Conservation (phyloP, 2,888 invertebrate genomes). For the Philereme vetulata region DNA sequence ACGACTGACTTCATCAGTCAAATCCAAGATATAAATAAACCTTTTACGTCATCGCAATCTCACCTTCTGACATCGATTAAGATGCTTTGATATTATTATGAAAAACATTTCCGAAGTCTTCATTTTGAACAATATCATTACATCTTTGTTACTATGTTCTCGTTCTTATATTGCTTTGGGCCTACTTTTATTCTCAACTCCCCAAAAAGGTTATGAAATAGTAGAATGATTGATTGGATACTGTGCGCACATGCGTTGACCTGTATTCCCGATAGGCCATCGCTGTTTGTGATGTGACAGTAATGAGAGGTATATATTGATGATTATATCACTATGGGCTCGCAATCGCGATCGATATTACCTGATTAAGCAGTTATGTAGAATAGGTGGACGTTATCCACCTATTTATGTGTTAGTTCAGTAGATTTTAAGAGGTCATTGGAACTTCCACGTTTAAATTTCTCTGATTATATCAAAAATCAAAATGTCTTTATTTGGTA, state of each 20-base stretch:
- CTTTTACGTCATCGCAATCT: neutral
- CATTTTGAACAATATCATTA: too few species aligned
- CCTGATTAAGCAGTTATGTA: constrained; percentile 52
- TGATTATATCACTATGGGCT: constrained; percentile 48
- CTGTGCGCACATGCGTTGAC: constrained; percentile 70
- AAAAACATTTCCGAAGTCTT: too few species aligned
- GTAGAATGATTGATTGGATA: constrained; percentile 38
- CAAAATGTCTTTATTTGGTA: too few species aligned
- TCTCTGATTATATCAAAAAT: too few species aligned
- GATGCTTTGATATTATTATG: too few species aligned
- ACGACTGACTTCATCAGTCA: neutral
- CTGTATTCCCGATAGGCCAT: constrained; percentile 74
- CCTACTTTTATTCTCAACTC: neutral
- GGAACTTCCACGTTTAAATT: neutral
- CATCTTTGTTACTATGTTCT: too few species aligned
- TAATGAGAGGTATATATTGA: constrained; percentile 70
- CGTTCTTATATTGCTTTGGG: neutral
- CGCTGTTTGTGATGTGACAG: constrained; percentile 70
- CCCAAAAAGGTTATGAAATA: constrained; percentile 11
- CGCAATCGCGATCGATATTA: constrained; percentile 68
- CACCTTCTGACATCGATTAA: too few species aligned
- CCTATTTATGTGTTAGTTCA: neutral
- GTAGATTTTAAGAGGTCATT: neutral
- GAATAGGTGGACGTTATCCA: too few species aligned
- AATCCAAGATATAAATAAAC: neutral